Conservation (phyloP, 2,113 vertebrate species). For the Dasyornis broadbenti region DNA sequence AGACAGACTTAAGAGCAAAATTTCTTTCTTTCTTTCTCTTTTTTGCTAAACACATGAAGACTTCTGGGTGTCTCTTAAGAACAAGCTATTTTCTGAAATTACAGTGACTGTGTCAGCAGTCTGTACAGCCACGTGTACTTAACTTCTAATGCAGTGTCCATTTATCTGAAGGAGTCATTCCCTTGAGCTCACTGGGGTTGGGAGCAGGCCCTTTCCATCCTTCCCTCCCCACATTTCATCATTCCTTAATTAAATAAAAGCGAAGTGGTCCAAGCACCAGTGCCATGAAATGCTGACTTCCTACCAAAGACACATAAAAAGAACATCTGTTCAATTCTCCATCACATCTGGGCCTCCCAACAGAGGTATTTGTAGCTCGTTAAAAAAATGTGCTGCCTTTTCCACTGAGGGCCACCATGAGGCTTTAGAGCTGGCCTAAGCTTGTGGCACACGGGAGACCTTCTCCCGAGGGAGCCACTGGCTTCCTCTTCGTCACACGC, state of each 20-base stretch:
- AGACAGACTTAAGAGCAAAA: background rate
- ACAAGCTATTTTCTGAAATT: slow-evolving; percentile 2
- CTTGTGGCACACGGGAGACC: background rate
- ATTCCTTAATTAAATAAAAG: background rate
- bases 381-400: background rate
- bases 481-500: background rate
- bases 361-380: background rate
- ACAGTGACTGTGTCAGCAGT: background rate
- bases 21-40: background rate
- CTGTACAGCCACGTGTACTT: background rate
- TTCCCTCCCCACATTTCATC: background rate
- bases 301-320: background rate
- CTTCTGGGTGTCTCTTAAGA: slow-evolving; percentile 7
- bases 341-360: background rate
- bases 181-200: rapidly evolving
- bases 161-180: background rate
- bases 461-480: background rate
- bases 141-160: background rate
- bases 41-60: background rate
- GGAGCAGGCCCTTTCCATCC: background rate
- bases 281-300: background rate
- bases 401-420: background rate
- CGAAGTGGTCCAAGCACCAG: background rate
- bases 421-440: background rate
- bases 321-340: background rate